These are phyloP conservation scores for Hybognathus amarus DNA, from an alignment of 2,797 vertebrate genomes.

Conservation along the genomic window DNA sequence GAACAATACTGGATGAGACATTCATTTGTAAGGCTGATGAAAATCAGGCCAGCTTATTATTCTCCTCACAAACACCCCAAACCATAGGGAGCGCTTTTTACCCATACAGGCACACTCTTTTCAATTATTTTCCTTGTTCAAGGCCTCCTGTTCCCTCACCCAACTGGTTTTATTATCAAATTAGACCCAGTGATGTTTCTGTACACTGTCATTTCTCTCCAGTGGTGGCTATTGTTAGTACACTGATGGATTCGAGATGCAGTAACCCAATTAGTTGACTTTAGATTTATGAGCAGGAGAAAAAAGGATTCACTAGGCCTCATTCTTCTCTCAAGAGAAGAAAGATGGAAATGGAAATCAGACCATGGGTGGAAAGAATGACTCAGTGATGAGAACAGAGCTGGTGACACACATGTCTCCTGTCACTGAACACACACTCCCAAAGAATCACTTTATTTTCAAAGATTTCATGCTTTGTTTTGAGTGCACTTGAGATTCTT, in stretches of 20 bases:
- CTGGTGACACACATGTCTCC: conserved; percentile 2
- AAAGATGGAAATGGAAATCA: conserved; percentile 3
- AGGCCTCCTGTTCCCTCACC: background rate
- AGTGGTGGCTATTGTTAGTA: conserved; percentile 27
- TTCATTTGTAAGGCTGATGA: background rate
- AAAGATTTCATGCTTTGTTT: conserved; percentile 1
- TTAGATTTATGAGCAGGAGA: conserved; percentile 6
- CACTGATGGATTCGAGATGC: conserved; percentile 28
- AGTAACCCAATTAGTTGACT: conserved; percentile 23
- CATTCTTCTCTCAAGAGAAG: conserved; percentile 2
- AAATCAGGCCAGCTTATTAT: background rate
- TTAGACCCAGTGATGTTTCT: background rate
- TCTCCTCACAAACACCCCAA: conserved; percentile 3
- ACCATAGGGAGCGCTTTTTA: background rate
- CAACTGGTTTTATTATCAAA: conserved; percentile 4
- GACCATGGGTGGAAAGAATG: conserved; percentile 12
- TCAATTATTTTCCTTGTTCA: background rate
- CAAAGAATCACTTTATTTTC: background rate
- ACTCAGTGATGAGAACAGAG: conserved; percentile 20
- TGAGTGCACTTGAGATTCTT: background rate
- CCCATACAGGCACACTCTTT: background rate
- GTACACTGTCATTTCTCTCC: conserved; percentile 6
- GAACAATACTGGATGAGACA: background rate
- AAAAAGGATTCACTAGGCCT: background rate
- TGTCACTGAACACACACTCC: background rate